These are phyloP conservation scores for Alexandromys fortis DNA, from an alignment of 2,113 vertebrate genomes.

Conservation along the genomic window DNA sequence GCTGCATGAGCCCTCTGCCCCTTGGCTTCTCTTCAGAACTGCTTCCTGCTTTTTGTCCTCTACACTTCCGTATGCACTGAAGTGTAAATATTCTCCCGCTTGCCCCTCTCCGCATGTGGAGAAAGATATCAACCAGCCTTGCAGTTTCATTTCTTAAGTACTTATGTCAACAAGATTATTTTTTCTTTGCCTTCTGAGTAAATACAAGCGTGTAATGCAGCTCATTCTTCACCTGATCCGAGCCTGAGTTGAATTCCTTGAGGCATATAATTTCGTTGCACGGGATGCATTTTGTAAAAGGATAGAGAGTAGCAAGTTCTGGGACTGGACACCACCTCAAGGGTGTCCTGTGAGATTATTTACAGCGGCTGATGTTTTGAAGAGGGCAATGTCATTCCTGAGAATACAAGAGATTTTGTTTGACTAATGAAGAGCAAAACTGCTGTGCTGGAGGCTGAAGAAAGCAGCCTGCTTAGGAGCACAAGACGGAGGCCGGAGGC, in stretches of 20 bases:
- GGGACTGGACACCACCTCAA: background rate
- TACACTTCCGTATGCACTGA: background rate
- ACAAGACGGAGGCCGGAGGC: background rate
- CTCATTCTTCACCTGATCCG: background rate
- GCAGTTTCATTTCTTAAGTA: slow-evolving; percentile 1
- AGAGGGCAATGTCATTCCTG: background rate
- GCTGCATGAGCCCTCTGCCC: background rate
- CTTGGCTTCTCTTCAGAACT: background rate
- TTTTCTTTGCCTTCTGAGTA: background rate
- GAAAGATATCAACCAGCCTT: background rate
- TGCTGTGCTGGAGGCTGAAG: background rate
- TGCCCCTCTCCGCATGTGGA: background rate
- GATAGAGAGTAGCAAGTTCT: background rate
- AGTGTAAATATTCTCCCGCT: background rate
- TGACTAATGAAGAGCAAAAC: background rate
- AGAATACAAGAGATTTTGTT: background rate
- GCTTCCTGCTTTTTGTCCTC: background rate
- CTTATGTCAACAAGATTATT: slow-evolving; percentile 9
- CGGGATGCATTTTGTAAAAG: background rate
- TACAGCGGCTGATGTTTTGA: background rate
- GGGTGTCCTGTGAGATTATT: background rate
- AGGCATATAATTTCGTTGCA: background rate
- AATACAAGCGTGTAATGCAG: background rate
- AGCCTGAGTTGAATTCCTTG: background rate
- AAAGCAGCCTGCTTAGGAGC: background rate